Base-by-base conservation (phyloP, 2,113 vertebrate species). In the Agapornis roseicollis region DNA sequence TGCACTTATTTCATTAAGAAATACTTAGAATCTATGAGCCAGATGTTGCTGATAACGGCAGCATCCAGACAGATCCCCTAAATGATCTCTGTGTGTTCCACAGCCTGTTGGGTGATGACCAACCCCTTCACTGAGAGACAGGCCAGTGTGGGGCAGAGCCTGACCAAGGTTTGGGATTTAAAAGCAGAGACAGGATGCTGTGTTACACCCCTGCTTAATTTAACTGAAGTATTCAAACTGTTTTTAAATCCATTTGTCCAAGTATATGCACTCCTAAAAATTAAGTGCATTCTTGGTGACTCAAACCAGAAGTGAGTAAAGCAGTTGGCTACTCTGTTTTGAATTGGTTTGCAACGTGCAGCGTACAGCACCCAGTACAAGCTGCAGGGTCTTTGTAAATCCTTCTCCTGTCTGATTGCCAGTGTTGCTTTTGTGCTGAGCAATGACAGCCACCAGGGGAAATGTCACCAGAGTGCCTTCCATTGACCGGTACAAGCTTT, bases 1-100 rank as follows among this genome's bases (percentile, higher is more conserved):
- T 93, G 41, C 80, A 46, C 89, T 97, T 94, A 55, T 83, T 94
- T 90, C 88, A 84, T 95, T 97, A 96, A 92, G 86, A 73, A 90
- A 53, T 77, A 41, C 90, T 94, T 82, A 25, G 64, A 96, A 28
- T 68, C 80, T 84, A 73, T 90, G 68, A 88, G 85, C 13, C 96
- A 97, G 94, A 95, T 97, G 96, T 88, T 96, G 85, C 77, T 87
- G 93, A 74, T 90, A 84, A 73, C 35, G 56, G 69, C 88, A 81
- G 85, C 90, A 89, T 69, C 73, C 88, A 90, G 35, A 70, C 61
- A 72, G 52, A 70, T 72, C 56, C 41, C 85, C 16, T 17, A 35
- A 72, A 70, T 39, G 65, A 2, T 35, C 88, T 42, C 41, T 0
- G 11, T 55, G 49, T 2, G 4, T 76, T 81, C 27, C 78, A 24